Percentiles rank a stretch among this genome's conserved stretches.
These are phyloP conservation scores for Neria commutata DNA, from an alignment of 2,888 invertebrate genomes.

Conservation along the genomic window DNA sequence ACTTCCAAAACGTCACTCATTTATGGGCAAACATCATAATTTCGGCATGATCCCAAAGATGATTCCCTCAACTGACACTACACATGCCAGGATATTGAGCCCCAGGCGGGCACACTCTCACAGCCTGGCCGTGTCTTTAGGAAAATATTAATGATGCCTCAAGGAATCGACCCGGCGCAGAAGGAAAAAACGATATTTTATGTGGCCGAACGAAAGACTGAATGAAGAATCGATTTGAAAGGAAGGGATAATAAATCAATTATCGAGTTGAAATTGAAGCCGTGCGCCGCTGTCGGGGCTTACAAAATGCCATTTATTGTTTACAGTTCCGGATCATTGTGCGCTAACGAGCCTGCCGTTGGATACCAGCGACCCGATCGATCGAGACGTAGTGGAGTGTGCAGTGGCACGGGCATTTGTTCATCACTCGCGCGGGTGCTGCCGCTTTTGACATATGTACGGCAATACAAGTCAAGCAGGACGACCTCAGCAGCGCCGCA, in stretches of 20 bases:
- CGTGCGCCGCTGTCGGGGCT: conserved; percentile 3
- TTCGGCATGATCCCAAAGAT: not conserved
- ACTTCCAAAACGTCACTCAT: not conserved
- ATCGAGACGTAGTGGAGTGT: not conserved
- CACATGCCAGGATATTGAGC: not conserved
- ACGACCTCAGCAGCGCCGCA: not conserved
- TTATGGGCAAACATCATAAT: not conserved
- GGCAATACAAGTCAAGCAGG: not conserved
- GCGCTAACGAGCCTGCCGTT: conserved; percentile 30
- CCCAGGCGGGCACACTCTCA: not conserved
- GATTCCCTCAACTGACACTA: not conserved
- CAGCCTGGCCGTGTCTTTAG: not conserved
- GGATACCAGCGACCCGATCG: too few relatives aligned
- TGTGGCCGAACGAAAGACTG: conserved; percentile 26
- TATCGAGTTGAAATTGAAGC: conserved; percentile 27
- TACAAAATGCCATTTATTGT: conserved; percentile 48
- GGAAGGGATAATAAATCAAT: conserved; percentile 38
- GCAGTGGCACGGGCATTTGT: conserved; percentile 28
- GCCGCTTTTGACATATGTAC: not conserved
- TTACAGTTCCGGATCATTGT: conserved; percentile 58
- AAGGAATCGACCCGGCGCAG: not conserved
- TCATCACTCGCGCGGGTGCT: conserved; percentile 1
- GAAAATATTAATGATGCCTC: conserved; percentile 23
- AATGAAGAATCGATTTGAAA: conserved; percentile 34
- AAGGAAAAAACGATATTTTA: not conserved